Evolutionary conservation across 2,113 vertebrate species (phyloP).

Genomic region (Ellobius talpinus): DNA sequence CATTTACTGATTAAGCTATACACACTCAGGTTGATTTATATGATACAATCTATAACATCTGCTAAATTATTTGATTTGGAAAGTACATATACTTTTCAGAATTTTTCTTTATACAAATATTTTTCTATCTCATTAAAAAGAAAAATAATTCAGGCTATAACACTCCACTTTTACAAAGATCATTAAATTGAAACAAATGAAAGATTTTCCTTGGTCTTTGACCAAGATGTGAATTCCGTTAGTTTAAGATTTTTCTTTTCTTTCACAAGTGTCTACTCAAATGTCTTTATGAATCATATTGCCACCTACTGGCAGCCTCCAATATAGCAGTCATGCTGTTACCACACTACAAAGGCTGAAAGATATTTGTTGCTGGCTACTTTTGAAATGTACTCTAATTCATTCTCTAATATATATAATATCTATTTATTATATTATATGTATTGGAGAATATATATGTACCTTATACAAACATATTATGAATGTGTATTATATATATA

Average conservation of each 20-base stretch:
- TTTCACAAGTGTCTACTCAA: neutral
- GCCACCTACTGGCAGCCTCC: conserved; percentile 73
- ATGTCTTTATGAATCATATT: conserved; percentile 39
- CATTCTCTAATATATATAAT: neutral
- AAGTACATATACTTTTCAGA: neutral
- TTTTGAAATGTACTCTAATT: neutral
- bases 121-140: neutral
- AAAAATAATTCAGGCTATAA: neutral
- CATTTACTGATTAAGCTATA: neutral
- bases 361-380: neutral
- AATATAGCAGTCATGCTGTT: neutral
- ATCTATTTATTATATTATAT: too few relatives aligned
- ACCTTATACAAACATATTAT: too few relatives aligned
- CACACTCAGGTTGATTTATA: neutral
- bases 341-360: neutral
- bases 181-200: neutral
- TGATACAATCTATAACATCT: neutral
- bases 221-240: neutral
- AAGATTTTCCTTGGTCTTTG: neutral
- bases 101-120: neutral
- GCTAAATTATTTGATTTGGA: neutral
- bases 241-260: neutral
- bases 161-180: neutral
- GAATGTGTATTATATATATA: too few relatives aligned
- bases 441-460: too few relatives aligned